Base-by-base conservation (phyloP, 2,888 invertebrate genomes). In the Anarsia innoxiella region DNA sequence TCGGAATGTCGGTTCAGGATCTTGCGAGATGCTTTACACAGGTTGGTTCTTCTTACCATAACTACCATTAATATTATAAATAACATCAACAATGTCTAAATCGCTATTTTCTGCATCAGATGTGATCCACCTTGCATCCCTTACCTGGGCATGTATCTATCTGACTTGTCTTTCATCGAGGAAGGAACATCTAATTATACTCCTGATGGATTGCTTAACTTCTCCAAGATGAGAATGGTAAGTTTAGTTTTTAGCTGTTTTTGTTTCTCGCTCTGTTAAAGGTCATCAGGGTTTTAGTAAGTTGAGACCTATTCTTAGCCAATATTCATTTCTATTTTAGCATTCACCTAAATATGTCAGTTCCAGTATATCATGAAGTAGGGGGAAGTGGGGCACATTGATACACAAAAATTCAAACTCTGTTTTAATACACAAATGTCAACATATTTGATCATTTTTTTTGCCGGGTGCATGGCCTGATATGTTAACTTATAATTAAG, bases 211-310 rank as follows among this genome's bases (percentile, higher is more conserved):
- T 88, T 96, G 10, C 87, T 96, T 29, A 96, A 96, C 66, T 96
- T 96, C 75, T 95, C 96, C 3, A 96, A 96, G 78, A 95, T 96
- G 95, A 87, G 96, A 82, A 96, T 96, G 96, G 95, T 95, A 76
- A 65, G 19, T 3, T 5, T 73, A 3, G 19, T 19, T 5, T n/a
- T 26, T 27, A 30, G 15, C 5, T 23, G 19, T 3, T 39, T 46
- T 46, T 46, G 45, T 28, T 27, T 27, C n/a, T 31, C 2, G 12
- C 14, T 9, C 26, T 5, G 8, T 26, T 34, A 34, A 6, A 23
- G 4, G 5, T 23, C 8, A 6, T 23, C 23, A 6, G 23, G 5
- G 9, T 23, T 6, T 4, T 8, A 23, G 9, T 23, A 9, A 9
- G 23, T 23, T 8, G 11, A n/a, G 16, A 36, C n/a, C n/a, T n/a